Conservation (phyloP, 2,113 vertebrate species). For the Megatriorchis doriae region DNA sequence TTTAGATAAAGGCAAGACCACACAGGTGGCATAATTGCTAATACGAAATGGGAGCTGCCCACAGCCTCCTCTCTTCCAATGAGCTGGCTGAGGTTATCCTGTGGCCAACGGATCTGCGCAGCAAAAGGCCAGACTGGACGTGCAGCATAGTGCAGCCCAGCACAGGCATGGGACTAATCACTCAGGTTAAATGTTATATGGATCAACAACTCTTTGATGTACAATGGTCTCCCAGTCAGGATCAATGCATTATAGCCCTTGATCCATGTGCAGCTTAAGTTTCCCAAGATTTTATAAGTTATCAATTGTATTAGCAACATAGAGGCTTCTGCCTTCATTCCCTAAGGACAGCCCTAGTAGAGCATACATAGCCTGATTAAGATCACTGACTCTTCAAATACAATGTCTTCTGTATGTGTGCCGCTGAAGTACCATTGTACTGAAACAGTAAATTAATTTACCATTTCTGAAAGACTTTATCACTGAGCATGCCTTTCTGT, state of each 20-base stretch:
- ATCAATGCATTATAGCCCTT: neutral
- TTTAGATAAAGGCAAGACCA: neutral
- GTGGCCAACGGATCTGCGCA: neutral
- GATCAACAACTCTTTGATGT: neutral
- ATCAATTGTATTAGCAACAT: neutral
- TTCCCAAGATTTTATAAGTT: neutral
- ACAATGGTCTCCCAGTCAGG: neutral
- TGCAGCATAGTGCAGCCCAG: neutral
- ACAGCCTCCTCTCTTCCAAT: neutral
- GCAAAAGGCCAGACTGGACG: neutral
- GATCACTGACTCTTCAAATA: neutral
- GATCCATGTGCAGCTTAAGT: neutral
- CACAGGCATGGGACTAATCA: neutral
- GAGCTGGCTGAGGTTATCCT: neutral
- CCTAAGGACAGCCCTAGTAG: neutral
- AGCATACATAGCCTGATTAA: neutral
- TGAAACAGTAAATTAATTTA: neutral
- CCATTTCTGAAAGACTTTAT: neutral
- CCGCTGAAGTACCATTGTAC: neutral
- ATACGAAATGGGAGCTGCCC: neutral
- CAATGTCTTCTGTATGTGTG: neutral
- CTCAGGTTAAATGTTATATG: neutral
- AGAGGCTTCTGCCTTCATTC: neutral
- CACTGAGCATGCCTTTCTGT: neutral
- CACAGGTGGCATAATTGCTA: rapidly evolving